Evolutionary conservation across 2,888 invertebrate genomes (phyloP).

Genomic region (Zygothrica quintamaculata): DNA sequence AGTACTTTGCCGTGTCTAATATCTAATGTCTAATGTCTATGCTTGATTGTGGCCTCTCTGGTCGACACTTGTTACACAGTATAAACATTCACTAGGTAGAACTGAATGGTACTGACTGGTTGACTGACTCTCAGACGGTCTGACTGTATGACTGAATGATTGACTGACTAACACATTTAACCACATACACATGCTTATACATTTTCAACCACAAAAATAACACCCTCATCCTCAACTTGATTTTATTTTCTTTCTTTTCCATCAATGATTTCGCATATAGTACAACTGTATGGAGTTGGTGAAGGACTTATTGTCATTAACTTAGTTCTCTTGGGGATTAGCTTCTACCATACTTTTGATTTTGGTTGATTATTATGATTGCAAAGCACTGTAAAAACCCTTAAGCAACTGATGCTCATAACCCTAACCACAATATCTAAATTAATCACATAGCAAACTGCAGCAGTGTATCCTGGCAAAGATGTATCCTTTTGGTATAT

Average conservation of each 20-base stretch:
- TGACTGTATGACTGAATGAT: constrained; percentile 22
- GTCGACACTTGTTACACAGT: constrained; percentile 70
- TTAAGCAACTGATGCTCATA: background rate
- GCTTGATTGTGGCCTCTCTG: constrained; percentile 34
- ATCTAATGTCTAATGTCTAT: constrained; percentile 39
- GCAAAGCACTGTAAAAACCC: constrained; percentile 14
- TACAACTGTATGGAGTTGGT: constrained; percentile 2
- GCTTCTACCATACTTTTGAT: constrained; percentile 19
- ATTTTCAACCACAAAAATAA: constrained; percentile 9
- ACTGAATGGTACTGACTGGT: background rate
- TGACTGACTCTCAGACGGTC: too few relatives aligned
- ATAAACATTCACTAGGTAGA: constrained; percentile 9
- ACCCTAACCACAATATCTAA: background rate
- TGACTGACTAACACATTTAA: constrained; percentile 32
- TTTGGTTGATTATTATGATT: constrained; percentile 51
- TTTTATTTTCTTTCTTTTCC: too few relatives aligned
- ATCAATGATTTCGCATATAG: too few relatives aligned
- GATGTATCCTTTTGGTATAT: too few relatives aligned
- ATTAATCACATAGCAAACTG: background rate
- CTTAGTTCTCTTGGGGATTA: constrained; percentile 31
- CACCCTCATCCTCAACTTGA: constrained; percentile 21
- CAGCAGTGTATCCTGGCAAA: background rate
- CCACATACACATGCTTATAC: constrained; percentile 13
- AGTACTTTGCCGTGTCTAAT: constrained; percentile 83
- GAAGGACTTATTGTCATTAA: constrained; percentile 6